A percentile compares a stretch with the other conserved stretches of the same genome.
Evolutionary conservation across 2,888 invertebrate genomes (phyloP).

Genomic region (Bruchidius siliquastri): DNA sequence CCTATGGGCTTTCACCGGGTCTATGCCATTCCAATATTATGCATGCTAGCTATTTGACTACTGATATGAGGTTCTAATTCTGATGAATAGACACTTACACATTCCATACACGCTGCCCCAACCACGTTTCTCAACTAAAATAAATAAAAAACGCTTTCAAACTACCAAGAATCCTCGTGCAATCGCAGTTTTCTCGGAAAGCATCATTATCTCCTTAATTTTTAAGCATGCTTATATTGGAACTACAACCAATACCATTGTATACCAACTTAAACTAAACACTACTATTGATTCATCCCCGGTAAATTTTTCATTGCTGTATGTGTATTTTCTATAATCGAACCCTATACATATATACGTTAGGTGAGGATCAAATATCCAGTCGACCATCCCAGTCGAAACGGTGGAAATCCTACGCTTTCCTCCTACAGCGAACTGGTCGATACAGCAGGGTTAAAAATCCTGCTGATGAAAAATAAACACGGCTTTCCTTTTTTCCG

Average conservation of each 20-base stretch:
- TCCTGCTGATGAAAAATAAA: constrained; percentile 48
- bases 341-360: constrained; percentile 43
- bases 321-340: constrained; percentile 46
- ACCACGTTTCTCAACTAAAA: neutral
- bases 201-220: neutral
- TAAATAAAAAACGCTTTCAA: neutral
- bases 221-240: neutral
- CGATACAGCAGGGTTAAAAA: constrained; percentile 42
- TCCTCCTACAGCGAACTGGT: constrained; percentile 23
- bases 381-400: constrained; percentile 18
- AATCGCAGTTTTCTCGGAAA: neutral
- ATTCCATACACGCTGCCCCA: too few relatives aligned
- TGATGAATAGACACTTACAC: too few relatives aligned
- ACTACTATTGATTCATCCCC: neutral
- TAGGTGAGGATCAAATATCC: constrained; percentile 44
- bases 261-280: neutral
- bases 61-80: too few relatives aligned
- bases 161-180: neutral
- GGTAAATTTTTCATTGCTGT: constrained; percentile 18
- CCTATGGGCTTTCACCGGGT: too few relatives aligned
- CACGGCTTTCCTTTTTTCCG: constrained; percentile 39
- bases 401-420: constrained; percentile 9
- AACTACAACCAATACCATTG: neutral
- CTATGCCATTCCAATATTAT: too few relatives aligned
- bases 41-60: too few relatives aligned